phyloP scores from a whole-genome alignment of 2,113 vertebrate species.

The Dicerorhinus sumatrensis region DNA sequence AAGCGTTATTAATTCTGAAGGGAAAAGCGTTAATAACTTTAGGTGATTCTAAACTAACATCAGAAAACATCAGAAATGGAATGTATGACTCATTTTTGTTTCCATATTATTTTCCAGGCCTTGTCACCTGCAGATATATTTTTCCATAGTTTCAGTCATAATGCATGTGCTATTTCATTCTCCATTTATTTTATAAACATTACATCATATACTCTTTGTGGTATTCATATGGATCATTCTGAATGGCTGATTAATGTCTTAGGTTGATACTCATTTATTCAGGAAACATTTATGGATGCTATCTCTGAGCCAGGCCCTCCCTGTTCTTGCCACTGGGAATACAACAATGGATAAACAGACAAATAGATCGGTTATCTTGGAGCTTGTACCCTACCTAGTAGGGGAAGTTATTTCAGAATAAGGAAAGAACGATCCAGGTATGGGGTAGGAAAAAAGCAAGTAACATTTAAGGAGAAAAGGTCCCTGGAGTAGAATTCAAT shows the following conservation, averaged over 20 bases:
- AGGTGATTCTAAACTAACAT: constrained; percentile 36
- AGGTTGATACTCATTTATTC: background rate
- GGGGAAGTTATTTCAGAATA: constrained; percentile 35
- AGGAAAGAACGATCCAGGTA: background rate
- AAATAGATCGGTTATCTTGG: background rate
- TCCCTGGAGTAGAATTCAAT: background rate
- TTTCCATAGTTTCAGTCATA: background rate
- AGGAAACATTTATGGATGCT: background rate
- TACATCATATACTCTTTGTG: background rate
- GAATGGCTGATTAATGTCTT: background rate
- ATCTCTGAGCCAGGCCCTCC: background rate
- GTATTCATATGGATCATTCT: background rate
- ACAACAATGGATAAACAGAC: background rate
- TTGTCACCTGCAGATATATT: background rate
- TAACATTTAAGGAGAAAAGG: background rate
- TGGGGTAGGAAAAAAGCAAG: background rate
- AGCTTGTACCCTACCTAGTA: background rate
- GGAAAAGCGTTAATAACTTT: background rate
- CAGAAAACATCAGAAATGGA: background rate
- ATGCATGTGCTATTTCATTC: background rate
- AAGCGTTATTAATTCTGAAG: background rate
- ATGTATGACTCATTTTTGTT: background rate
- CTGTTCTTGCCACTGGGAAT: background rate
- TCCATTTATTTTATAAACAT: background rate
- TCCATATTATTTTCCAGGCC: background rate